Evolutionary conservation across 2,797 vertebrate species (phyloP).

Genomic region (Halcyon badia): DNA sequence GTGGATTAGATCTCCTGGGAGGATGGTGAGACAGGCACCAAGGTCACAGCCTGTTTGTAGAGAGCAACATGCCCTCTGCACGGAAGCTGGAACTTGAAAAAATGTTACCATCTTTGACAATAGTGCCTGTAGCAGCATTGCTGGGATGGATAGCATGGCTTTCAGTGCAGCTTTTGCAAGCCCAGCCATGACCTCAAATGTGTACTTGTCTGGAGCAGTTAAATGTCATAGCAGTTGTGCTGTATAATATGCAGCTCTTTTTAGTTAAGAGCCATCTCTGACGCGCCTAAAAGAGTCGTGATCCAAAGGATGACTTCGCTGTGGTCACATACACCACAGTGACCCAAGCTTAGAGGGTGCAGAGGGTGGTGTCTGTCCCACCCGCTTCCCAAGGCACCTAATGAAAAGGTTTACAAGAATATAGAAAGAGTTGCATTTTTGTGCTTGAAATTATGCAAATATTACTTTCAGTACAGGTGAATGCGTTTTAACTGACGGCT

Average conservation of each 20-base stretch:
- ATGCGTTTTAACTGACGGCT: not conserved
- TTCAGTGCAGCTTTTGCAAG: not conserved
- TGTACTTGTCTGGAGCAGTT: not conserved
- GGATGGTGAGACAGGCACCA: not conserved
- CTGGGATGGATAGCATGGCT: not conserved
- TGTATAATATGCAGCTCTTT: not conserved
- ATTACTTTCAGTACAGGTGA: not conserved
- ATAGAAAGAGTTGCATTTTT: not conserved
- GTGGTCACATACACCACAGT: too few species aligned
- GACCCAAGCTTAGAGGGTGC: not conserved
- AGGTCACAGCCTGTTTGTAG: not conserved
- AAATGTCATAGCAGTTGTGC: not conserved
- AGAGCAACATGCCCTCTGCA: not conserved
- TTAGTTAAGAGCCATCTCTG: not conserved
- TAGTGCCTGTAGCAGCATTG: not conserved
- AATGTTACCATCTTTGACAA: accelerated
- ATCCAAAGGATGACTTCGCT: not conserved
- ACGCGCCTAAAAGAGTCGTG: not conserved
- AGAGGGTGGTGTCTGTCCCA: not conserved
- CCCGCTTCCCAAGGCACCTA: not conserved
- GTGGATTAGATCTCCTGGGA: not conserved
- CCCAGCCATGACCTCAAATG: not conserved
- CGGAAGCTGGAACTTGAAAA: not conserved
- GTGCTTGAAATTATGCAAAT: not conserved
- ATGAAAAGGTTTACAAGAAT: not conserved